These are phyloP conservation scores for Homalodisca vitripennis DNA, from an alignment of 1,140 invertebrate genomes.

Conservation along the genomic window DNA sequence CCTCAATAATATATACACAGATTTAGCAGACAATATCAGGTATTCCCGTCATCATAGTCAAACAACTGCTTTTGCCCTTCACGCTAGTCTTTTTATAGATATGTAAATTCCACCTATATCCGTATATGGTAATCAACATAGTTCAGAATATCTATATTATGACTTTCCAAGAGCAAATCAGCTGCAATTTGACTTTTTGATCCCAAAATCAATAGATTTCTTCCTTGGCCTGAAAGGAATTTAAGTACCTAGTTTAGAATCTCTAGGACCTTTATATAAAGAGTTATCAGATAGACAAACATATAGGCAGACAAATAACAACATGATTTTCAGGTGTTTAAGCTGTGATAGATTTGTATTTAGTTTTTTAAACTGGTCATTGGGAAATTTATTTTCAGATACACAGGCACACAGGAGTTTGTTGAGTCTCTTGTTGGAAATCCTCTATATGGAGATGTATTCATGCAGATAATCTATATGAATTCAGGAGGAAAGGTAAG, in stretches of 20 bases:
- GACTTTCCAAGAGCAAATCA: no score
- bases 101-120: no score
- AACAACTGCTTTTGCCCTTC: no score
- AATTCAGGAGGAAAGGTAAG: slow-evolving; percentile 59
- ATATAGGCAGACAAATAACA: background rate
- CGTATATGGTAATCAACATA: no score
- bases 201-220: no score
- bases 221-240: no score
- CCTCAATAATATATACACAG: no score
- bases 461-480: slow-evolving; percentile 66
- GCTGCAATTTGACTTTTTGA: no score
- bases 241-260: background rate
- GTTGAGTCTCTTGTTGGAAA: slow-evolving; percentile 56
- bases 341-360: background rate
- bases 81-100: no score
- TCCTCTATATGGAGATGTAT: slow-evolving; percentile 66
- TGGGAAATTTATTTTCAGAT: background rate
- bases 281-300: background rate
- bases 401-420: background rate
- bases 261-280: background rate
- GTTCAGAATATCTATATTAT: no score
- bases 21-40: no score
- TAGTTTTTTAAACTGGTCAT: background rate
- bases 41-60: no score
- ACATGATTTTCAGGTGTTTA: background rate